Evolutionary conservation across 2,113 vertebrate species (phyloP).

Genomic region (Malaclemys terrapin): DNA sequence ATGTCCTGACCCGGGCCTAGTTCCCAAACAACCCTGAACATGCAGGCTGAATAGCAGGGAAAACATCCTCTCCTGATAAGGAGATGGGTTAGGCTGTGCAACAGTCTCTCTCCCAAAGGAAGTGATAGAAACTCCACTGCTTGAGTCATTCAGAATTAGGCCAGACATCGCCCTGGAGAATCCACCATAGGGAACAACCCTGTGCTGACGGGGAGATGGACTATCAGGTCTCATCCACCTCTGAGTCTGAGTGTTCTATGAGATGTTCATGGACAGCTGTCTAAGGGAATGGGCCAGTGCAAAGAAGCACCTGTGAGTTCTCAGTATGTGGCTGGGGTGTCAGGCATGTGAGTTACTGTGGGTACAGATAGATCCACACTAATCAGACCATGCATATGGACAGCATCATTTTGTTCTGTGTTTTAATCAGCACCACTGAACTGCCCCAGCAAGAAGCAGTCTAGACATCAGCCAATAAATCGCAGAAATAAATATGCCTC

Average conservation of each 20-base stretch:
- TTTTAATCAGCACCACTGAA: background rate
- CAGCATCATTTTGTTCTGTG: background rate
- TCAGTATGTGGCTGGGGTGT: background rate
- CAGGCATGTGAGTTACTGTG: background rate
- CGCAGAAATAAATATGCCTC: background rate
- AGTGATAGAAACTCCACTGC: background rate
- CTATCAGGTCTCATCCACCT: no score
- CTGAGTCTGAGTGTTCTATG: no score
- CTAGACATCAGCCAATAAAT: background rate
- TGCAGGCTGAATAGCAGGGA: background rate
- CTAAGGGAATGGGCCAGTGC: no score
- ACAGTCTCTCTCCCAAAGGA: no score
- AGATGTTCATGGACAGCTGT: no score
- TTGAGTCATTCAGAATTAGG: background rate
- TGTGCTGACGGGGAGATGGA: no score
- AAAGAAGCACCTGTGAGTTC: no score
- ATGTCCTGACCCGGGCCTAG: background rate
- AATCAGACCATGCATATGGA: background rate
- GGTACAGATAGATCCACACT: background rate
- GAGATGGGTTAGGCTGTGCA: background rate
- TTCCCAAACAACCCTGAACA: background rate
- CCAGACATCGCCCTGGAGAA: background rate
- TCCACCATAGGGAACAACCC: background rate
- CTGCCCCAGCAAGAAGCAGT: background rate
- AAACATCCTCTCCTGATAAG: background rate